Base-by-base conservation (phyloP, 2,888 invertebrate genomes). In the Brachypalpus laphriformis region DNA sequence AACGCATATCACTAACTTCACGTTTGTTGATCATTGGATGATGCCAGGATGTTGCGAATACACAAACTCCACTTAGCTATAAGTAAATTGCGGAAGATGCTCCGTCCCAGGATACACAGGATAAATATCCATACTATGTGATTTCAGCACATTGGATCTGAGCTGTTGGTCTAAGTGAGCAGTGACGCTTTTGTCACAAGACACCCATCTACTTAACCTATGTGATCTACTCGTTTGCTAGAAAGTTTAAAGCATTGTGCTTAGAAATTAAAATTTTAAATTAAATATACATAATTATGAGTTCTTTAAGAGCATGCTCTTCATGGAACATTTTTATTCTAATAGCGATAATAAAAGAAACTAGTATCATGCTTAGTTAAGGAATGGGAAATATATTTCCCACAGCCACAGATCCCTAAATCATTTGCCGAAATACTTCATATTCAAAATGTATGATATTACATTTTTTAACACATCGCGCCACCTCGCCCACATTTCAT, bases 391-490 rank as follows among this genome's bases (percentile, higher is more conserved):
- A 57, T 57, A 49, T 57, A 59, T 76, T 57, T 42, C 54, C 68
- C n/a, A 18, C 18, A 61, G 51, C 72, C 28, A 61, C 49, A 40
- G 37, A 61, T 72, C 28, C 37, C 42, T 68, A 59, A 76, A 68
- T 68, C 59, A 51, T 47, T 31, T 3, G 16, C 25, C 47, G 16
- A 9, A 45, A 57, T n/a, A 34, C 34, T 57, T 40, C 37, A 42
- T 31, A 72, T 66, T 61, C 61, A 66, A 47, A 74, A 72, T 72
- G 25, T 59, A 72, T 75, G 49, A 71, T 66, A 37, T 66, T 56
- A 68, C 40, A 63, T 49, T 56, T 78, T 74, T 68, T 45, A 42
- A 31, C 22, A 68, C 37, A 34, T 5, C 65, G 2, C 25, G 3
- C 11, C 31, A 18, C 5, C 57, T 45, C 59, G 47, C 25, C 49